Percentiles rank a stretch among this genome's conserved stretches.
These are phyloP conservation scores for Engystomops pustulosus DNA, from an alignment of 2,113 vertebrate genomes.

Conservation along the genomic window DNA sequence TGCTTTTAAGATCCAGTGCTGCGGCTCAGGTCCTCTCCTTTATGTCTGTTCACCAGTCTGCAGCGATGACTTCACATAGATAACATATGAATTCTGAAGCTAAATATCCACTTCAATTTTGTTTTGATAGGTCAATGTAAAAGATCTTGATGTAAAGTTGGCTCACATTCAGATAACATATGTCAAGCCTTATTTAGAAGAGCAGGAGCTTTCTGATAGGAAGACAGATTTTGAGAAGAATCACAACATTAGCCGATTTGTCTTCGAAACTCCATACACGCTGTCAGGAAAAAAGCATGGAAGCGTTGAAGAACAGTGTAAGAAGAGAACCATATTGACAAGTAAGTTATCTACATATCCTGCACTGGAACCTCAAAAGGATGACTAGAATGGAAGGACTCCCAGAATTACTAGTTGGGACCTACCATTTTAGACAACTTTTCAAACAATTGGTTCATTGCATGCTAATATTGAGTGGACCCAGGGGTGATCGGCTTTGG, in stretches of 20 bases:
- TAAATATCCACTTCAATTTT: too few species aligned
- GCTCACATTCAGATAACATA: constrained; percentile 96
- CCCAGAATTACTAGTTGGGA: too few species aligned
- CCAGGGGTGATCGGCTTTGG: too few species aligned
- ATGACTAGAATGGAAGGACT: too few species aligned
- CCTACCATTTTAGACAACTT: too few species aligned
- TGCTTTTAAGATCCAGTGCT: too few species aligned
- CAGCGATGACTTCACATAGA: too few species aligned
- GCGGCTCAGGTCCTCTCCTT: too few species aligned
- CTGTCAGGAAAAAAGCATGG: constrained; percentile 96
- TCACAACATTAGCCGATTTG: constrained; percentile 92
- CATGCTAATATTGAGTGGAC: too few species aligned
- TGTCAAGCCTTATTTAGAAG: constrained; percentile 93
- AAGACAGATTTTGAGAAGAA: constrained; percentile 93
- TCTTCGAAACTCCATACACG: constrained; percentile 96
- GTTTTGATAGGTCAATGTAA: constrained; percentile 83
- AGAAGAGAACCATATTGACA: constrained; percentile 86
- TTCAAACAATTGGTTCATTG: too few species aligned
- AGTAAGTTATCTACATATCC: constrained; percentile 73
- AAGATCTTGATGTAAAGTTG: constrained; percentile 91
- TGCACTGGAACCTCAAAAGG: background rate
- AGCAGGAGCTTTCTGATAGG: constrained; percentile 89
- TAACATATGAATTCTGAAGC: too few species aligned
- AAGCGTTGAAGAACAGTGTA: constrained; percentile 94
- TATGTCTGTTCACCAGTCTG: too few species aligned